Conservation (phyloP, 92 coral and sea anemone genomes). For the Diadumene lineata region DNA sequence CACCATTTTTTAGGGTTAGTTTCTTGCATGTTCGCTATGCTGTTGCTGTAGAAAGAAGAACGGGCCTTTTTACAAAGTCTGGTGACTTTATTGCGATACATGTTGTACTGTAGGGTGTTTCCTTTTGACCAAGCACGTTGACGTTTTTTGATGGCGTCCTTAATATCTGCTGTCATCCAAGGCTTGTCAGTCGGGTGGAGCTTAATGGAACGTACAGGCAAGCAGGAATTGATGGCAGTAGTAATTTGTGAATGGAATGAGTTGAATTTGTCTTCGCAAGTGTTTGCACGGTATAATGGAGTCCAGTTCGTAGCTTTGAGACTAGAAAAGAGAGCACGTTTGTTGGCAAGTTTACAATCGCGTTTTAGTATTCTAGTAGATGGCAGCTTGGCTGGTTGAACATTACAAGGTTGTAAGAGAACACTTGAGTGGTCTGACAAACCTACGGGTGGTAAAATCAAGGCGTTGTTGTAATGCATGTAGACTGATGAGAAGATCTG, state of each 20-base stretch:
- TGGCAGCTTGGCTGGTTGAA: constrained; percentile 7
- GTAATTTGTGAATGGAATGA: not conserved
- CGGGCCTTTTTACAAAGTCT: constrained; percentile 49
- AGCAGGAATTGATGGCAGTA: not conserved
- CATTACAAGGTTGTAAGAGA: constrained; percentile 29
- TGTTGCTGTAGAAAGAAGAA: constrained; percentile 26
- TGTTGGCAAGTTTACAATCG: constrained; percentile 37
- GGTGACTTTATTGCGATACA: constrained; percentile 28
- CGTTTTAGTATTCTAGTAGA: constrained; percentile 26
- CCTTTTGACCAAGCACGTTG: constrained; percentile 58
- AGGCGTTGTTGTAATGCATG: constrained; percentile 12
- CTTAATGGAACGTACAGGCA: constrained; percentile 20
- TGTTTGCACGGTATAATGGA: constrained; percentile 10
- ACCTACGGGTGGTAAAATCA: constrained; percentile 45
- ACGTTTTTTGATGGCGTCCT: constrained; percentile 12
- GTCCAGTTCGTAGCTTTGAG: constrained; percentile 34
- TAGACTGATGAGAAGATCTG: constrained; percentile 28
- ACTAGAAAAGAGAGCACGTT: constrained; percentile 1
- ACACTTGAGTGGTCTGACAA: constrained; percentile 49
- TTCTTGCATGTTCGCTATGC: constrained; percentile 27
- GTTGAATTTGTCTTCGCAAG: constrained; percentile 13
- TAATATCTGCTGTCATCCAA: constrained; percentile 33
- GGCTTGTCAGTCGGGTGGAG: constrained; percentile 55
- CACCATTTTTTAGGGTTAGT: constrained; percentile 60
- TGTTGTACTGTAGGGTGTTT: constrained; percentile 30